phyloP scores from a whole-genome alignment of 2,888 invertebrate genomes.

The Volucella bombylans region DNA sequence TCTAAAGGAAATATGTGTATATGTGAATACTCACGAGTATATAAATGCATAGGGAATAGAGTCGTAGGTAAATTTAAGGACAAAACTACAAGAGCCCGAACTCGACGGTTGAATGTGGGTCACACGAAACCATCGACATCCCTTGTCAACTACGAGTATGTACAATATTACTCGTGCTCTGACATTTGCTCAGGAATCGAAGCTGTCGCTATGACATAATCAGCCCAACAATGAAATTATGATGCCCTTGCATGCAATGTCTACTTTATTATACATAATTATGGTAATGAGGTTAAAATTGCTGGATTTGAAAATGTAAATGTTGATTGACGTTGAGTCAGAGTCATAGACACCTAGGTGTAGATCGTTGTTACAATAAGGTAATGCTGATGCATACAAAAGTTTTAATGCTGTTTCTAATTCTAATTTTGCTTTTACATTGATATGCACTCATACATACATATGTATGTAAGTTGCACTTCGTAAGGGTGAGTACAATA shows the following conservation, averaged over 20 bases:
- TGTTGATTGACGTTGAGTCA: slow-evolving; percentile 69
- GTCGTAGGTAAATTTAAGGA: too few relatives aligned
- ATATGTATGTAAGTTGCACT: too few relatives aligned
- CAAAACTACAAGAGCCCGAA: too few relatives aligned
- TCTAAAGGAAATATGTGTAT: too few relatives aligned
- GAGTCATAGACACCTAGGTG: slow-evolving; percentile 32
- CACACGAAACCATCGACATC: slow-evolving; percentile 30
- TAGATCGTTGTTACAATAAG: slow-evolving; percentile 11
- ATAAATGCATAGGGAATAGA: too few relatives aligned
- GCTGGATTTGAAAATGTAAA: slow-evolving; percentile 68
- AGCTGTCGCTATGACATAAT: slow-evolving; percentile 20
- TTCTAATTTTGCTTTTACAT: too few relatives aligned
- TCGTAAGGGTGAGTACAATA: too few relatives aligned
- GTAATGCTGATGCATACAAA: too few relatives aligned
- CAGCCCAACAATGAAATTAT: slow-evolving; percentile 48
- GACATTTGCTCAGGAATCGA: slow-evolving; percentile 13
- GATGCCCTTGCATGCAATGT: slow-evolving; percentile 64
- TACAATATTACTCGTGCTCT: too few relatives aligned
- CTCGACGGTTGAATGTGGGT: slow-evolving; percentile 8
- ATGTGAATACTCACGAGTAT: too few relatives aligned
- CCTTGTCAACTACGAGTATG: neutral
- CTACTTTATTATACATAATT: slow-evolving; percentile 32
- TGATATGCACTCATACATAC: too few relatives aligned
- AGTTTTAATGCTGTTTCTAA: too few relatives aligned
- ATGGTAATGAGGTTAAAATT: slow-evolving; percentile 68